Evolutionary conservation across 2,888 invertebrate species (phyloP), one percentile per base, ranked within the genome.

Genomic region (Atethmia centrago): DNA sequence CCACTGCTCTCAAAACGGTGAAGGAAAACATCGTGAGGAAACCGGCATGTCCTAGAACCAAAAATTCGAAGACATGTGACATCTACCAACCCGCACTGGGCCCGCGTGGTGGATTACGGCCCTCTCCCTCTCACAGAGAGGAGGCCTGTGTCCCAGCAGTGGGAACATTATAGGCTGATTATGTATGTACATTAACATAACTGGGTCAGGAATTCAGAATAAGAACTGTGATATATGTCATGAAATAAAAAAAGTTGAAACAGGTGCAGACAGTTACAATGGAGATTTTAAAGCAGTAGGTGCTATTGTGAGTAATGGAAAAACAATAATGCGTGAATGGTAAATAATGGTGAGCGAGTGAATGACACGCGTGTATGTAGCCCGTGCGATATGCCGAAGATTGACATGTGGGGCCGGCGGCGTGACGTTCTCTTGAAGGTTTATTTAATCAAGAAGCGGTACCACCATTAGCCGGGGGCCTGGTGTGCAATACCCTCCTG

Each of bases 391-490:
- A 93, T 94, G 94, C 92, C 92, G 88, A 88, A 89, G 92, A 92
- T 85, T 90, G 95, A 91, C 94, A 86, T 72, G 74, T 45, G 78
- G 80, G 76, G 93, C 95, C 94, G 89, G 90, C 88, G 94, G 95
- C 95, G 65, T 93, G 95, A 95, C 94, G 87, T 91, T 80, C 82
- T 86, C 89, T 87, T 94, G 95, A 95, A 94, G 93, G 93, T 96
- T 95, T 96, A 96, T 96, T 96, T 96, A 96, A 96, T 96, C 95
- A 96, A 94, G 94, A 87, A 92, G 92, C 90, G 87, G 90, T 91
- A 91, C 91, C 90, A 89, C 85, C 84, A 87, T 77, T 68, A 66
- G 90, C 94, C 94, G 62, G 79, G 28, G 94, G 94, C 91, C 79
- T 81, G 80, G 81, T 85, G 83, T 88, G 93, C 91, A 93, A 93